phyloP scores from a whole-genome alignment of 2,113 vertebrate species.

The Burhinus bistriatus region DNA sequence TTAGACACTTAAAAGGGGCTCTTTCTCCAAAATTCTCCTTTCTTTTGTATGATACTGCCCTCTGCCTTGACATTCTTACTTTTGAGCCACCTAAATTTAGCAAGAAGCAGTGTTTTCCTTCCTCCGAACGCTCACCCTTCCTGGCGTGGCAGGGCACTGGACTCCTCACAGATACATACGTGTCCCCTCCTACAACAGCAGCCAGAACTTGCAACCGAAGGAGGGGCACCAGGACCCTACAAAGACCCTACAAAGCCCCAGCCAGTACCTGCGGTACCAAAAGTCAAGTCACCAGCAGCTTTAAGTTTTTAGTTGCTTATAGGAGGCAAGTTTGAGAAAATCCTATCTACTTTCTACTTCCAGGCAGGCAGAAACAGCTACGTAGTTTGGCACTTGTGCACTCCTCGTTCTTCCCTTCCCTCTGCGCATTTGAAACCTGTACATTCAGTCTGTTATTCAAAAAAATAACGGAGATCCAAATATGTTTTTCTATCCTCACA shows the following conservation, averaged over 20 bases:
- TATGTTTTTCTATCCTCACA: background rate
- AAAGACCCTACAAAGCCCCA: background rate
- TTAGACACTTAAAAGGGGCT: background rate
- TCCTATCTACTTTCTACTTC: background rate
- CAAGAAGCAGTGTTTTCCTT: background rate
- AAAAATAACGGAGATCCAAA: background rate
- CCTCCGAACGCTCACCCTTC: background rate
- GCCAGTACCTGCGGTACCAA: background rate
- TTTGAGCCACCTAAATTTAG: background rate
- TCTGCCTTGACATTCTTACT: background rate
- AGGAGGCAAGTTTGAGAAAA: background rate
- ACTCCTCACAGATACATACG: background rate
- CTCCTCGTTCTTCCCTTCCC: background rate
- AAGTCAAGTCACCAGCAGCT: background rate
- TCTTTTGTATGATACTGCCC: background rate
- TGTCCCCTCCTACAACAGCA: background rate
- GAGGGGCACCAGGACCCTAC: background rate
- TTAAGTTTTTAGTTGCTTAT: background rate
- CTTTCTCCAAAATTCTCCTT: background rate
- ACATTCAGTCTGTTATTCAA: background rate
- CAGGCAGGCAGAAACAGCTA: background rate
- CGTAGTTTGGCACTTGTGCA: accelerated
- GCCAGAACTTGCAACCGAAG: background rate
- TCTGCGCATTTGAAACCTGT: background rate
- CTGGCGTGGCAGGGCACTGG: background rate